These are phyloP conservation scores for Cosmorhoe ocellata DNA, from an alignment of 2,888 invertebrate genomes.

Conservation along the genomic window DNA sequence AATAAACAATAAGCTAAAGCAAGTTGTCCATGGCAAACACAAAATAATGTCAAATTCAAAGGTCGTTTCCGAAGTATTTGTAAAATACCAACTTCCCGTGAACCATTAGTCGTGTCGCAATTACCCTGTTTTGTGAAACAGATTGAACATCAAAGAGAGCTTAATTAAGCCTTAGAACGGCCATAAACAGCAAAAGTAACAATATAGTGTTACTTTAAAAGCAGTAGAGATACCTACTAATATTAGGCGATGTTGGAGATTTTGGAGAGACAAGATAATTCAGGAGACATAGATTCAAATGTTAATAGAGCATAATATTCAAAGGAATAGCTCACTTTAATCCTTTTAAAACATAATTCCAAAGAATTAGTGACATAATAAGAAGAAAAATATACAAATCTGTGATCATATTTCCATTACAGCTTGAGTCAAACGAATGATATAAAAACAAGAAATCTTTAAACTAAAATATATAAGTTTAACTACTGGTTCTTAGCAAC, in stretches of 20 bases:
- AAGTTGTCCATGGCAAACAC: background rate
- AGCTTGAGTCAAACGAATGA: too few species aligned
- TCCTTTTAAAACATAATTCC: too few species aligned
- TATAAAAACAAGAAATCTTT: too few species aligned
- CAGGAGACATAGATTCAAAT: too few species aligned
- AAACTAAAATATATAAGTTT: background rate
- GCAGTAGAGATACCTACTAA: conserved; percentile 9
- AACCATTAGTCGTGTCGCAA: conserved; percentile 54
- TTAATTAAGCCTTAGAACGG: conserved; percentile 75
- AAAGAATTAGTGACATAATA: too few species aligned
- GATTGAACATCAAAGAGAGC: conserved; percentile 78
- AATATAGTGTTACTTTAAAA: background rate
- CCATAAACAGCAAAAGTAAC: conserved; percentile 65
- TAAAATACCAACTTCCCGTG: conserved; percentile 18
- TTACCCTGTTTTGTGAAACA: conserved; percentile 71
- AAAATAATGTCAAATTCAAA: background rate
- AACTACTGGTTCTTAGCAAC: background rate
- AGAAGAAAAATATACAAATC: too few species aligned
- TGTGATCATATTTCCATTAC: too few species aligned
- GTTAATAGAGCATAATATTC: too few species aligned
- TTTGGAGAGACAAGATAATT: too few species aligned
- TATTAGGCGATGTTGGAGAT: background rate
- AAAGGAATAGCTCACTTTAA: too few species aligned
- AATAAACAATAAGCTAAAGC: too few species aligned
- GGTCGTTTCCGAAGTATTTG: conserved; percentile 5